These are phyloP conservation scores for Enteromius thamalakanensis DNA, from an alignment of 2,797 vertebrate species.

Conservation along the genomic window DNA sequence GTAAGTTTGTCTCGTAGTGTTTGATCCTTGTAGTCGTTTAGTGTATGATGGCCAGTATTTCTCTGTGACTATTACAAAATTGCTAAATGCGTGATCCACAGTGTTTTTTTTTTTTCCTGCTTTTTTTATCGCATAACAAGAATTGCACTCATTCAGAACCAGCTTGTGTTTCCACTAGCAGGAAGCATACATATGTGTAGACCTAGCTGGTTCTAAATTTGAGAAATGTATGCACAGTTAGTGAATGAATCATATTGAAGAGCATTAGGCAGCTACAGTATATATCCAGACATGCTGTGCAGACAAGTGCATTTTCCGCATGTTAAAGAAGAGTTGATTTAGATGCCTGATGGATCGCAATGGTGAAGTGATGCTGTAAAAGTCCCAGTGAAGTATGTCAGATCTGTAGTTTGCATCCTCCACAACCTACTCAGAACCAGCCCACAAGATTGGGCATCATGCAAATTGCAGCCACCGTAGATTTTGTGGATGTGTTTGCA, in stretches of 20 bases:
- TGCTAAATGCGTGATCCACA: too few relatives aligned
- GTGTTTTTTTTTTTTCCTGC: too few relatives aligned
- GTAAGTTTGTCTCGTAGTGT: too few relatives aligned
- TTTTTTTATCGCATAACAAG: too few relatives aligned
- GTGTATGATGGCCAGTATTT: too few relatives aligned
- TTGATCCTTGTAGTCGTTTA: too few relatives aligned
- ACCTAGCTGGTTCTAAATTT: too few relatives aligned
- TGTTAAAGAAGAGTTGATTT: conserved; percentile 2
- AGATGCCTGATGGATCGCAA: background rate
- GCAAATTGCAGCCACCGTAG: conserved; percentile 45
- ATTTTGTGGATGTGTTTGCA: conserved; percentile 41
- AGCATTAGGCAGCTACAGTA: background rate
- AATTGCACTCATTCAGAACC: too few relatives aligned
- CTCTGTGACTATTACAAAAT: too few relatives aligned
- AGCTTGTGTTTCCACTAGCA: too few relatives aligned
- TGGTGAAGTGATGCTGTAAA: background rate
- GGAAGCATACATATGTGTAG: too few relatives aligned
- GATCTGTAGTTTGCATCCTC: background rate
- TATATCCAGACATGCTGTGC: background rate
- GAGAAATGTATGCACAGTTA: background rate
- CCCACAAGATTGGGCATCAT: background rate
- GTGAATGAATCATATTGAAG: background rate
- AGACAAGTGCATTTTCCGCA: background rate
- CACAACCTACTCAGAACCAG: background rate
- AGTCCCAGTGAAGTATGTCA: conserved; percentile 1